Evolutionary conservation across 23 tunicate genomes (phyloP).

Genomic region (Ascidia mentula): DNA sequence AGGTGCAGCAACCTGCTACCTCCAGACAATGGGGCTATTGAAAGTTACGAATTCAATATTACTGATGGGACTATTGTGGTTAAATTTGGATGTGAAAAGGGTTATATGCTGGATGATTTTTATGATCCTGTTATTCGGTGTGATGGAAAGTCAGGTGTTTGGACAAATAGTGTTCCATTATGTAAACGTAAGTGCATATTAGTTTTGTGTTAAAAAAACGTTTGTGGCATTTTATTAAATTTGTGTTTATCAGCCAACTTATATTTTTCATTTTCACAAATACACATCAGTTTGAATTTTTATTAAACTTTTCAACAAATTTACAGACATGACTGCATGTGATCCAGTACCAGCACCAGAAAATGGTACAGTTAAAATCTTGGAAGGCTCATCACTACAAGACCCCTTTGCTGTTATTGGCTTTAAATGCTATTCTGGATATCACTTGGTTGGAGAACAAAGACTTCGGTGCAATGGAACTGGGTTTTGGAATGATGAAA

Average conservation of each 20-base stretch:
- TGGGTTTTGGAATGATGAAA: background rate
- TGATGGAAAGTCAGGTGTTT: background rate
- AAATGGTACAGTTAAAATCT: background rate
- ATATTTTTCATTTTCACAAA: no score
- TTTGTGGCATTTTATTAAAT: no score
- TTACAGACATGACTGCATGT: background rate
- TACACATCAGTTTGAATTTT: no score
- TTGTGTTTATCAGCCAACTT: no score
- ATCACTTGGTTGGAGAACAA: background rate
- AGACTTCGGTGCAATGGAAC: background rate
- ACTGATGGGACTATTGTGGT: background rate
- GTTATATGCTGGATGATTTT: background rate
- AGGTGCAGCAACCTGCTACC: background rate
- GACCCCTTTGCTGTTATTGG: background rate
- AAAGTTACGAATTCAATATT: background rate
- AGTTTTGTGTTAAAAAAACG: no score
- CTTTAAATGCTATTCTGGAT: background rate
- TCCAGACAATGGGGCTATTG: background rate
- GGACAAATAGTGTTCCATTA: background rate
- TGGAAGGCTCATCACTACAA: background rate
- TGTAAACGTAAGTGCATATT: background rate
- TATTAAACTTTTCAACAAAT: background rate
- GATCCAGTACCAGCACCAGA: background rate
- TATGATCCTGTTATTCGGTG: background rate
- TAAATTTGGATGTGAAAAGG: background rate